phyloP scores from a whole-genome alignment of 2,797 vertebrate species.

The Sebastes elongatus region DNA sequence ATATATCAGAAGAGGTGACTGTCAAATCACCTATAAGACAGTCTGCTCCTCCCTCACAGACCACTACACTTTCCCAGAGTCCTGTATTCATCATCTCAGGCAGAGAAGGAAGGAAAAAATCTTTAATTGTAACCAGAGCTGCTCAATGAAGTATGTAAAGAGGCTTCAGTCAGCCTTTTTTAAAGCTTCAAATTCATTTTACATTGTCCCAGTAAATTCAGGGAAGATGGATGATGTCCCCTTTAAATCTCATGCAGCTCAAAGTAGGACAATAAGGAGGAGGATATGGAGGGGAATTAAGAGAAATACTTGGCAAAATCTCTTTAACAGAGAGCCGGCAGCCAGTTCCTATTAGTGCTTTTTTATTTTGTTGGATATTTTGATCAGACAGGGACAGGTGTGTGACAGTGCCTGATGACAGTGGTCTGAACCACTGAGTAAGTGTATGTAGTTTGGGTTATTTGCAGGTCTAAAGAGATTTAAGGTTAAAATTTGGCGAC shows the following conservation, averaged over 20 bases:
- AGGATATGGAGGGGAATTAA: neutral
- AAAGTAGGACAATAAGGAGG: slow-evolving; percentile 37
- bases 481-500: neutral
- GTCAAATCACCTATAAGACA: slow-evolving; percentile 23
- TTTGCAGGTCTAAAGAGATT: neutral
- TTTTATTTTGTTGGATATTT: neutral
- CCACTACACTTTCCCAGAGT: slow-evolving; percentile 5
- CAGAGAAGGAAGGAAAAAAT: slow-evolving; percentile 13
- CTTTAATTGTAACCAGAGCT: slow-evolving; percentile 66
- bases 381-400: neutral
- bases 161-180: slow-evolving; percentile 70
- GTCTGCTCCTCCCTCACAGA: slow-evolving; percentile 13
- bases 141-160: slow-evolving; percentile 65
- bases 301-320: slow-evolving; percentile 13
- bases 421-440: neutral
- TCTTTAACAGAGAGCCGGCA: neutral
- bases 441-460: neutral
- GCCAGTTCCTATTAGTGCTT: neutral
- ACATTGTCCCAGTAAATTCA: slow-evolving; percentile 49
- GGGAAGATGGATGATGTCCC: slow-evolving; percentile 56
- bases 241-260: slow-evolving; percentile 10
- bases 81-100: slow-evolving; percentile 51
- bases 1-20: slow-evolving; percentile 21
- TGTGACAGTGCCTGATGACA: neutral
- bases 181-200: slow-evolving; percentile 45